Evolutionary conservation across 2,113 vertebrate species (phyloP), one percentile per base, ranked within the genome.

Genomic region (Shinisaurus crocodilurus): DNA sequence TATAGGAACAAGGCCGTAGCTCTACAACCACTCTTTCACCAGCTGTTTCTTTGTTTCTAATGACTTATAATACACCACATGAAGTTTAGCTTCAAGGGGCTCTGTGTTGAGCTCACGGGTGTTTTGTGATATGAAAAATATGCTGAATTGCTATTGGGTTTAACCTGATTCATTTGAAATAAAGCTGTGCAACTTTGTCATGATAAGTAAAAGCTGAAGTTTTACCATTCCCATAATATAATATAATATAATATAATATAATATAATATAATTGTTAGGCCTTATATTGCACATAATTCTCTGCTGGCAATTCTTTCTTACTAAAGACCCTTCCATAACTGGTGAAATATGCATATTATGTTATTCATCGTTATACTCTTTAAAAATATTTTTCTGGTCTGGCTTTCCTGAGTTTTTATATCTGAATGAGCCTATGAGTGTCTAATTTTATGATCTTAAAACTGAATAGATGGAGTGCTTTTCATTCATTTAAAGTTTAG

Each of bases 161-260:
- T 88, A 70, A 80, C 8, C 37, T 72, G 29, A 45, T 20, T 6
- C 34, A 81, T 50, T 88, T 67, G 40, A 80, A 63, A 34, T 65
- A 57, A 77, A 10, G 37, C 63, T 83, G 9, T 85, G 40, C 37
- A 81, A 27, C 20, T 18, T 74, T 54, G 6, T 74, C 20, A 54
- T 89, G n/a, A 75, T 93, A 84, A 87, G 79, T 81, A 77, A 91
- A 91, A 70, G 92, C 83, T 92, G 94, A 88, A 94, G 94, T 85
- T 93, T 67, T 95, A 95, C 95, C 90, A 93, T 91, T 94, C 94
- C 88, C 94, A 95, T 95, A 90, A 92, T 79, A 92, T 95, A 93
- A 94, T 96, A 90, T 93, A 91, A 91, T 92, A n/a, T n/a, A n/a
- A n/a, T n/a, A n/a, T n/a, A n/a, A n/a, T n/a, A 95, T 95, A 90